These are phyloP conservation scores for Pyralis farinalis DNA, from an alignment of 2,888 invertebrate species.

Conservation along the genomic window DNA sequence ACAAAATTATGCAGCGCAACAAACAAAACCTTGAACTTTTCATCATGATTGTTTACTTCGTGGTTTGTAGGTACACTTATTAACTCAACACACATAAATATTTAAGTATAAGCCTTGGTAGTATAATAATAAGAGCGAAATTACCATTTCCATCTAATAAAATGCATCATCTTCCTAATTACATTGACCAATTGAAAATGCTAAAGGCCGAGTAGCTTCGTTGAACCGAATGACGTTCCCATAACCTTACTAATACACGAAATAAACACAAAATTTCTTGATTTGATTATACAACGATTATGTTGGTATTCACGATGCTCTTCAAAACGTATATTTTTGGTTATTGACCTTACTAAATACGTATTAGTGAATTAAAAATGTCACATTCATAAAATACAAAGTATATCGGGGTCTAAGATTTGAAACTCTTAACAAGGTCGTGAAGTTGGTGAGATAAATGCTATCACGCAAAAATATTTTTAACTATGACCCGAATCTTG, in stretches of 20 bases:
- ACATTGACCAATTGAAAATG: constrained; percentile 45
- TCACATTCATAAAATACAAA: neutral
- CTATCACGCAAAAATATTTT: neutral
- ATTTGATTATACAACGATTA: constrained; percentile 18
- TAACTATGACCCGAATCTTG: neutral
- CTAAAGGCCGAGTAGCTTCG: constrained; percentile 49
- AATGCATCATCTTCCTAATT: constrained; percentile 51
- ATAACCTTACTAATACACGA: constrained; percentile 43
- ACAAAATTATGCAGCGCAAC: constrained; percentile 58
- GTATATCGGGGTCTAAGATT: neutral
- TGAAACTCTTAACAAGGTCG: neutral
- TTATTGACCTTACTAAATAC: neutral
- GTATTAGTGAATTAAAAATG: neutral
- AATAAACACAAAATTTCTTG: constrained; percentile 16
- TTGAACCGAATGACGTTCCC: constrained; percentile 57
- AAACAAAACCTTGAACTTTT: constrained; percentile 69
- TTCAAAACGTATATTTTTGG: neutral
- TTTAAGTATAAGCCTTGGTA: constrained; percentile 39
- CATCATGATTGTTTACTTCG: constrained; percentile 48
- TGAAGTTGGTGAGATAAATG: neutral
- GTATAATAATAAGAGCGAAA: constrained; percentile 31
- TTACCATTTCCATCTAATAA: constrained; percentile 23
- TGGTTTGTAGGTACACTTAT: constrained; percentile 48
- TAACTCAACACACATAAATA: constrained; percentile 33
- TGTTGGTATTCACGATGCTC: neutral